Base-by-base conservation (phyloP, 1,140 invertebrate species). In the Alviniconcha marisindica region DNA sequence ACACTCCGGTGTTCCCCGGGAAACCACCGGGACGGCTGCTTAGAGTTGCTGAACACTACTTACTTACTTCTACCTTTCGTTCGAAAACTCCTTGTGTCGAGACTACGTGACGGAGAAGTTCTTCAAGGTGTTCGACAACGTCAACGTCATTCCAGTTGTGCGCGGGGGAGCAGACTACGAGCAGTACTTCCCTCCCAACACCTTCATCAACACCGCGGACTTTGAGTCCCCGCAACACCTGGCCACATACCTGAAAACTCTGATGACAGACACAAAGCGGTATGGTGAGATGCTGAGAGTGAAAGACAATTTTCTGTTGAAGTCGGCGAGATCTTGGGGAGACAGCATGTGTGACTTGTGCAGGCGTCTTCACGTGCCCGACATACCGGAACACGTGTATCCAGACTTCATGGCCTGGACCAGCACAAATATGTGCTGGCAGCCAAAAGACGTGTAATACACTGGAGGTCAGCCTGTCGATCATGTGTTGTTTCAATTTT, bases 131-230 rank as follows among this genome's bases (percentile, higher is more conserved):
- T 69, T 48, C 82, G 73, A 44, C 78, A 88, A 90, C 51, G 83
- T 93, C 80, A 90, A 92, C 40, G 81, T 92, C 10, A 87, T 94
- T 24, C 94, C 94, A 1, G 89, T 94, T 14, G 94, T 94, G 0
- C 92, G 94, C 89, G 94, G 94, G 10, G 91, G 97, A 0, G 88
- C 87, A 28, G 91, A 94, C 78, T 94, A 94, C 84, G 86, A 87
- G 42, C 84, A 83, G 28, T 83, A 87, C 4, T 87, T 90, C 14
- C 93, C 93, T 1, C 90, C 96, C 87, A 95, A 97, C 86, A 98
- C 97, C 0, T 97, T 94, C 91, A 97, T 99, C 56, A 98, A 99
- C 93, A 97, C 99, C 0, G 98, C 99, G 88, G 97, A 99, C 91
- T 99, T 99, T 91, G 95, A 95, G 5, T 96, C 96, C 2, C 96